A percentile compares a stretch with the other conserved stretches of the same genome.
phyloP scores from a whole-genome alignment of 1,140 invertebrate genomes.

The Atopsyche davidsoni region DNA sequence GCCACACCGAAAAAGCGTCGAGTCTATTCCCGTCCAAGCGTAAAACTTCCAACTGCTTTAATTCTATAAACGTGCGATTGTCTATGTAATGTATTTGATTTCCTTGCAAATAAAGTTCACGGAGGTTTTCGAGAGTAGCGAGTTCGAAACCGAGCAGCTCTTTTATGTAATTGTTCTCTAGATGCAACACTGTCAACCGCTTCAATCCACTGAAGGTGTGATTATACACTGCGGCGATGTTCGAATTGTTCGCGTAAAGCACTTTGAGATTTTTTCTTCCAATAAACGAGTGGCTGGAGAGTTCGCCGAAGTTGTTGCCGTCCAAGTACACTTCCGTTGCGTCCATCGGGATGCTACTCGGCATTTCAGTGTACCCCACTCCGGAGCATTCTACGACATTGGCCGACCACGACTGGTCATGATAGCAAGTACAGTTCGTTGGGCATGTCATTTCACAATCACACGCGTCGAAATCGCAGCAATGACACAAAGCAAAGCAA shows the following conservation, averaged over 20 bases:
- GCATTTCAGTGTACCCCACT: slow-evolving; percentile 72
- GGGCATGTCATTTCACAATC: slow-evolving; percentile 95
- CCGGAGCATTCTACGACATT: slow-evolving; percentile 89
- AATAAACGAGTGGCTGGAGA: slow-evolving; percentile 85
- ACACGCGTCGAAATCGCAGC: slow-evolving; percentile 92
- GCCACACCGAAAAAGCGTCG: slow-evolving; percentile 70
- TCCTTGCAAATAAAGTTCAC: slow-evolving; percentile 81
- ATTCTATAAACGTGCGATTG: slow-evolving; percentile 75
- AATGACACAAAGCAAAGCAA: slow-evolving; percentile 88
- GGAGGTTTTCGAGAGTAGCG: slow-evolving; percentile 69
- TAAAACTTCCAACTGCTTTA: slow-evolving; percentile 76
- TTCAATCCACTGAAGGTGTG: slow-evolving; percentile 84
- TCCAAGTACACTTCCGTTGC: slow-evolving; percentile 89
- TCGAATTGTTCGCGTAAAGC: slow-evolving; percentile 82
- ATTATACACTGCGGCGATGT: slow-evolving; percentile 77
- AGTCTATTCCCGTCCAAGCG: slow-evolving; percentile 80
- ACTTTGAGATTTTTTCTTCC: slow-evolving; percentile 82
- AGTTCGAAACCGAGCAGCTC: slow-evolving; percentile 79
- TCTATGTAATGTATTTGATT: slow-evolving; percentile 79
- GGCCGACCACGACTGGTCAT: slow-evolving; percentile 88
- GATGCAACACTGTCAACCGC: slow-evolving; percentile 68
- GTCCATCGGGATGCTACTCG: slow-evolving; percentile 87
- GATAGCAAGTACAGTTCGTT: slow-evolving; percentile 88
- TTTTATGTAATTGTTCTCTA: slow-evolving; percentile 79
- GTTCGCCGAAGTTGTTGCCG: slow-evolving; percentile 79